Base-by-base conservation (phyloP, 2,888 invertebrate species). In the Lathronympha strigana region DNA sequence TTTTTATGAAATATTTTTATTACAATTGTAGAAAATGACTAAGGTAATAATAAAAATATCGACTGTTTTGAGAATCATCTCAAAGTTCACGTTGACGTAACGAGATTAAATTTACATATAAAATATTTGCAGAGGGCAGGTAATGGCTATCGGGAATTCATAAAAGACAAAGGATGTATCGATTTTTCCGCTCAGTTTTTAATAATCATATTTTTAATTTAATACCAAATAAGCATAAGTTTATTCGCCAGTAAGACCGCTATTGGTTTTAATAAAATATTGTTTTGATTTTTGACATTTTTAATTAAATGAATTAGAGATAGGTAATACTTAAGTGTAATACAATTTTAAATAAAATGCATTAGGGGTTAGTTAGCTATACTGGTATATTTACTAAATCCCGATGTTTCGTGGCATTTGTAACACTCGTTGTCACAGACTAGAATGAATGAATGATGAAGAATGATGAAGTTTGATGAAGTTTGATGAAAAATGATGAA, bases 31-130 rank as follows among this genome's bases (percentile, higher is more conserved):
- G 28, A 28, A 8, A 28, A 28, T 4, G 8, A 28, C n/a, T 28
- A 4, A 8, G 9, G 1, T 43, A 5, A 25, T 13, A 6, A 40
- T 5, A 43, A 49, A 47, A 57, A 50, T 60, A 28, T 63, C 62
- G 71, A 63, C 23, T 61, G 67, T n/a, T 54, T 60, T 50, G 43
- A 67, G 49, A 74, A 75, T 75, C 67, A 51, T 17, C 38, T 53
- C 67, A 57, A 54, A 51, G 54, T 53, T 40, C 68, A 38, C 61
- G 50, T 55, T 73, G 73, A 70, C 72, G 68, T 72, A 73, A 72
- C 71, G 53, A 70, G 74, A 75, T 76, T 74, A 75, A 74, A 75
- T 72, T 75, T 75, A 72, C 33, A 73, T 75, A 72, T 68, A 69
- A 74, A 76, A 75, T 76, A 75, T 75, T 75, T 73, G 70, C 71